A percentile compares a stretch with the other conserved stretches of the same genome.
These are phyloP conservation scores for Cybosia mesomella DNA, from an alignment of 2,888 invertebrate species.

Conservation along the genomic window DNA sequence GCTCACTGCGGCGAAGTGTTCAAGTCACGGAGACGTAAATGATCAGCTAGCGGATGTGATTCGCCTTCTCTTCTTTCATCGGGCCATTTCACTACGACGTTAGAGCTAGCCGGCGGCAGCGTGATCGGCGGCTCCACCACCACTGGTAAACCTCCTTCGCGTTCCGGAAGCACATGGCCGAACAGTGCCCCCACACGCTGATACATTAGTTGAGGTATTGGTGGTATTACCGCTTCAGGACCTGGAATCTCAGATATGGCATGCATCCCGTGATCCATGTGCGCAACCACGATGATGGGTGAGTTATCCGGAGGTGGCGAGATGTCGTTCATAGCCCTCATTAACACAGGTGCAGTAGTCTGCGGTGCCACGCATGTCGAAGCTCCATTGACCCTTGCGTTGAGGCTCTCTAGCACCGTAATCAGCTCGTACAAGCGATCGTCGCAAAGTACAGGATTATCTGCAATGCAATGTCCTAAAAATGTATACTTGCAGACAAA, in stretches of 20 bases:
- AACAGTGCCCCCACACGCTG: constrained; percentile 75
- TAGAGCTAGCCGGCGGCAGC: constrained; percentile 69
- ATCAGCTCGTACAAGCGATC: constrained; percentile 90
- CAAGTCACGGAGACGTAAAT: constrained; percentile 73
- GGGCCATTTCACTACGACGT: constrained; percentile 81
- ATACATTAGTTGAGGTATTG: constrained; percentile 66
- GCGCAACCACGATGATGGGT: constrained; percentile 71
- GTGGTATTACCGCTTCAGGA: constrained; percentile 51
- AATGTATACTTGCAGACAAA: constrained; percentile 36
- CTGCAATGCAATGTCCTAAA: constrained; percentile 79
- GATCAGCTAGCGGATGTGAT: constrained; percentile 72
- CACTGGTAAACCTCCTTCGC: constrained; percentile 74
- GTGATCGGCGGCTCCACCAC: constrained; percentile 81
- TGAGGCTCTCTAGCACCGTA: constrained; percentile 90
- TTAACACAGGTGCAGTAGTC: constrained; percentile 69
- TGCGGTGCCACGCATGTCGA: constrained; percentile 84
- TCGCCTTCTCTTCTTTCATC: constrained; percentile 64
- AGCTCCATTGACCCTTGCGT: constrained; percentile 90
- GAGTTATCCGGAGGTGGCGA: constrained; percentile 61
- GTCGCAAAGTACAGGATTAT: constrained; percentile 94
- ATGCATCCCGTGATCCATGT: constrained; percentile 58
- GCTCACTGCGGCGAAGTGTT: constrained; percentile 75
- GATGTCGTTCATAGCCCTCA: constrained; percentile 76
- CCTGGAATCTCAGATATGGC: constrained; percentile 53
- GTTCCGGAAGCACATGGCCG: constrained; percentile 74